These are phyloP conservation scores for Dryas iulia DNA, from an alignment of 1,140 invertebrate genomes.

Conservation along the genomic window DNA sequence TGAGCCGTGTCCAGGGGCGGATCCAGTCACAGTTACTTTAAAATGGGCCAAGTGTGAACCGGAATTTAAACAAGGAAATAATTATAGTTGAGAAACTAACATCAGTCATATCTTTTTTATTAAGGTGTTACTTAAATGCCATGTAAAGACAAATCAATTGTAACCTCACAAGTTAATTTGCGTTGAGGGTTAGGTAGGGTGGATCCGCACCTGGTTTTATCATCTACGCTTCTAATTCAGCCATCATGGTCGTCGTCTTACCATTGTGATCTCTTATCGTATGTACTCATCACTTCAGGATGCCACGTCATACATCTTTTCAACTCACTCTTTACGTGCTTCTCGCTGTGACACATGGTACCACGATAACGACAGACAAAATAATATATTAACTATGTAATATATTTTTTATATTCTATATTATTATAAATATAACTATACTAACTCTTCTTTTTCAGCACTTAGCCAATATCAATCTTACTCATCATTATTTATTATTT, in stretches of 20 bases:
- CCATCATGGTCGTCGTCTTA: conserved; percentile 25
- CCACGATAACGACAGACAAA: conserved; percentile 36
- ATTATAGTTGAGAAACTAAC: too few relatives aligned
- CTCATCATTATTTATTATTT: neutral
- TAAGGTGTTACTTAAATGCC: too few relatives aligned
- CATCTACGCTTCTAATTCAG: conserved; percentile 31
- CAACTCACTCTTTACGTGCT: conserved; percentile 44
- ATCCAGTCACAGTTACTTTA: too few relatives aligned
- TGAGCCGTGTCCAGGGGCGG: conserved; percentile 30
- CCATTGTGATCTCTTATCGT: conserved; percentile 28
- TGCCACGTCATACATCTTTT: conserved; percentile 31
- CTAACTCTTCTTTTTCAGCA: neutral
- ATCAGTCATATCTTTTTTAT: too few relatives aligned
- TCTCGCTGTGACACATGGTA: conserved; percentile 38
- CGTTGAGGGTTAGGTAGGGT: too few relatives aligned
- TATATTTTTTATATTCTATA: neutral
- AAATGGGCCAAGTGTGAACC: too few relatives aligned
- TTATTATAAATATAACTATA: neutral
- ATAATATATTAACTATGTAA: neutral
- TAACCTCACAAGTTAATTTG: too few relatives aligned
- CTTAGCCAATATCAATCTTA: neutral
- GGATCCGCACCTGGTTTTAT: too few relatives aligned
- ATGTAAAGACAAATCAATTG: too few relatives aligned
- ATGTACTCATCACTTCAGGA: conserved; percentile 21
- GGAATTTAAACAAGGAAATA: too few relatives aligned